These are phyloP conservation scores for Saguinus midas DNA, from an alignment of 2,113 vertebrate genomes.

Conservation along the genomic window DNA sequence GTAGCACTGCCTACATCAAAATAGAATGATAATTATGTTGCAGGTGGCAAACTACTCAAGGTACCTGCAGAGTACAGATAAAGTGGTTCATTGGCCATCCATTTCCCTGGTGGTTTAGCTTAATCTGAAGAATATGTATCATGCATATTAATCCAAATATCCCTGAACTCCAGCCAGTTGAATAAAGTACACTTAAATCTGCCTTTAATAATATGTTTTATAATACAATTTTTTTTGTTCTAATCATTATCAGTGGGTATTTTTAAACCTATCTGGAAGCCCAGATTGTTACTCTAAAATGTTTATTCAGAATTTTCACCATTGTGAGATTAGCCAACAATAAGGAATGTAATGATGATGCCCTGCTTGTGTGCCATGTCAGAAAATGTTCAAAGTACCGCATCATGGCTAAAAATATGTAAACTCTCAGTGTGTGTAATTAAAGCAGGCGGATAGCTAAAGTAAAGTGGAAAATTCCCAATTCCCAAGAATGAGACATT, in stretches of 20 bases:
- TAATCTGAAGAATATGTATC: slow-evolving; percentile 59
- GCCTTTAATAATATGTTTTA: not conserved
- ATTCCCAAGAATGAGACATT: slow-evolving; percentile 23
- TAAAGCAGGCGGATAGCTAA: not conserved
- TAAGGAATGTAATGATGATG: not conserved
- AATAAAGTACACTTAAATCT: not conserved
- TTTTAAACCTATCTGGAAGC: fast-evolving
- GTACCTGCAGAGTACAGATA: slow-evolving; percentile 72
- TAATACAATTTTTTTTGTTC: not conserved
- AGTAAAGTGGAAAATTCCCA: slow-evolving; percentile 64
- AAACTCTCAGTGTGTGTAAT: not conserved
- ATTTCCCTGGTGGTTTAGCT: slow-evolving; percentile 47
- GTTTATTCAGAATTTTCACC: slow-evolving; percentile 7
- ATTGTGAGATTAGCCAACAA: not conserved
- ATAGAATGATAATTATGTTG: slow-evolving; percentile 53
- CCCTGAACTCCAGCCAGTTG: not conserved
- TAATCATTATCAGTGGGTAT: not conserved
- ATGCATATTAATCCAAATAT: slow-evolving; percentile 69
- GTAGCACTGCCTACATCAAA: slow-evolving; percentile 46
- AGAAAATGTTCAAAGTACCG: not conserved
- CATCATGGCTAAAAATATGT: slow-evolving; percentile 47
- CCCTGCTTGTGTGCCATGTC: not conserved
- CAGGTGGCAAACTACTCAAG: slow-evolving; percentile 53
- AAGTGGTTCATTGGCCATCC: slow-evolving; percentile 71
- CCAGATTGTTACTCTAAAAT: not conserved